phyloP scores from a whole-genome alignment of 2,797 vertebrate species.

The Zalophus californianus region DNA sequence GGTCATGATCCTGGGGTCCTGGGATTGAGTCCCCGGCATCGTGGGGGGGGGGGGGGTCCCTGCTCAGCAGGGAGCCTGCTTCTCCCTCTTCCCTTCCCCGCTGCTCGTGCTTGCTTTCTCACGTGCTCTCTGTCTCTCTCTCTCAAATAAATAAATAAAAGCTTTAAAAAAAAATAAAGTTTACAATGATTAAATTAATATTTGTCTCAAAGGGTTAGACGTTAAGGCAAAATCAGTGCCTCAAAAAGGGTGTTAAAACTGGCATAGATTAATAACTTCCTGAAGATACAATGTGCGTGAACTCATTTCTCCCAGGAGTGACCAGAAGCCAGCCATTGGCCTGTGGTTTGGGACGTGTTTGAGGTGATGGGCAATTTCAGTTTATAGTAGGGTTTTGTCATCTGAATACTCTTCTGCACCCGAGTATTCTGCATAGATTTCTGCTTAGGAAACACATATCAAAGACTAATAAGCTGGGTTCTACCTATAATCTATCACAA shows the following conservation, averaged over 20 bases:
- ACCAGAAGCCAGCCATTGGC: background rate
- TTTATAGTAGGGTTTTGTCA: background rate
- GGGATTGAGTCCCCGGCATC: too few species aligned
- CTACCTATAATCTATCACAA: background rate
- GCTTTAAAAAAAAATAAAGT: background rate
- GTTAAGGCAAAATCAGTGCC: background rate
- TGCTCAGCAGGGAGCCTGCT: too few species aligned
- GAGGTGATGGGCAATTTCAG: slow-evolving; percentile 14
- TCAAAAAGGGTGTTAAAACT: background rate
- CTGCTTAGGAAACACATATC: background rate
- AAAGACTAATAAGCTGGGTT: background rate
- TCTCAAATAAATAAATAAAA: too few species aligned
- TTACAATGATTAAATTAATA: background rate
- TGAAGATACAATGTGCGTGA: background rate
- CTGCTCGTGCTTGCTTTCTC: too few species aligned
- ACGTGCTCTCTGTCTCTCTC: too few species aligned
- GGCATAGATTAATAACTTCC: background rate
- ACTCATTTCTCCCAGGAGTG: background rate
- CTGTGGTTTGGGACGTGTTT: background rate
- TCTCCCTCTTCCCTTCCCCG: too few species aligned
- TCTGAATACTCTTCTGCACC: background rate
- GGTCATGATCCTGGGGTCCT: too few species aligned
- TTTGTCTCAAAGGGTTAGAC: background rate
- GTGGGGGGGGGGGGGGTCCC: too few species aligned
- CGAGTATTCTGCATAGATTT: background rate